phyloP scores from a whole-genome alignment of 2,888 invertebrate species.

The Drosophila multiciliata region DNA sequence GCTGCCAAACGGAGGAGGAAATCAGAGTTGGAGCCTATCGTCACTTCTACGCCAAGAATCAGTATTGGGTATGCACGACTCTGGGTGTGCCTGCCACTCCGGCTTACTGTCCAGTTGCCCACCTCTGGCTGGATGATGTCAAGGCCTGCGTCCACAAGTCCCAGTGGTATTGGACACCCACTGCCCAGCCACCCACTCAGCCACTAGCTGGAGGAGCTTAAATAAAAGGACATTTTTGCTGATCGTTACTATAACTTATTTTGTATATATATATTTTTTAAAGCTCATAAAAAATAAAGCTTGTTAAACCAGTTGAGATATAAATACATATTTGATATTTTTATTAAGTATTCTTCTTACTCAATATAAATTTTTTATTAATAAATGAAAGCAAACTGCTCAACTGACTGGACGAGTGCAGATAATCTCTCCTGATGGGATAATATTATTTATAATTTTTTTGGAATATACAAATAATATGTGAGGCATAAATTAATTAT shows the following conservation, averaged over 20 bases:
- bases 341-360: too few species aligned
- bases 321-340: too few species aligned
- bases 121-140: constrained; percentile 56
- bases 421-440: too few species aligned
- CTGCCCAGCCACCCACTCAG: constrained; percentile 68
- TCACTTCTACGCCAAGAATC: constrained; percentile 57
- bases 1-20: constrained; percentile 68
- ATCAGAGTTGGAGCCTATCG: constrained; percentile 47
- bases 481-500: neutral
- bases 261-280: neutral
- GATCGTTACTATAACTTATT: neutral
- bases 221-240: too few species aligned
- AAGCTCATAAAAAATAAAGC: too few species aligned
- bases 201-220: constrained; percentile 29
- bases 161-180: constrained; percentile 71
- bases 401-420: too few species aligned
- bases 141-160: constrained; percentile 68
- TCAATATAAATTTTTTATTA: too few species aligned
- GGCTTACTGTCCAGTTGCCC: constrained; percentile 38
- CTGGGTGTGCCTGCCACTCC: constrained; percentile 60
- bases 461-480: neutral
- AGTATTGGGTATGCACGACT: constrained; percentile 62
- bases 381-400: too few species aligned
- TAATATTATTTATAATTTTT: neutral
- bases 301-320: too few species aligned